Evolutionary conservation across 1,140 invertebrate species (phyloP), one percentile per base, ranked within the genome.

Genomic region (Leptinotarsa defecta): DNA sequence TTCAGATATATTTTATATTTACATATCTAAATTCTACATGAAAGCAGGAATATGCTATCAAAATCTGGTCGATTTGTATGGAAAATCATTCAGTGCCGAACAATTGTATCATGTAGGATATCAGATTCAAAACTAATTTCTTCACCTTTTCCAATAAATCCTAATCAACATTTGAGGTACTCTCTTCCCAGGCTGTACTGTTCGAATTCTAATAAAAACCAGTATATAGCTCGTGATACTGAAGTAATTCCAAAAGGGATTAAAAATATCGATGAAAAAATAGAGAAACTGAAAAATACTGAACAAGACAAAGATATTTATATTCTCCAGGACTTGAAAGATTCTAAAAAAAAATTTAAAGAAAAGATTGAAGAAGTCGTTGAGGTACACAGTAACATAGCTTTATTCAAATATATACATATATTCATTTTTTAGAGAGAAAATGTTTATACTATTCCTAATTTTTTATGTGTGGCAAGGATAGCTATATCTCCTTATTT

Each of bases 391-490:
- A 13, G 4, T 49, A 24, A 22, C 17, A 63, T 62, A 1, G 15
- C 8, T 65, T 22, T 22, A 15, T 34, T 65, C 15, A 19, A 65
- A 65, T 19, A n/a, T 20, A 20, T 65, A 13, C 11, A 65, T 48
- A 72, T 72, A 57, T 68, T 8, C 65, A 8, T 61, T 65, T 90
- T 90, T 81, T 85, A 92, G 90, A 92, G 89, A 83, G 96, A 98
- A 88, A 97, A 97, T 87, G 92, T 98, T 74, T 93, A 94, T 85
- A 99, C 97, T 1, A 89, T 99, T 79, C 97, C 97, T 48, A 99
- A 99, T 87, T 87, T 96, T 48, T 85, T 98, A 63, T 98, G 95
- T 84, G 86, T 95, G 13, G 88, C 91, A 48, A 88, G 97, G 81
- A 97, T 98, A 81, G 85, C 91, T 4, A 88, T 94, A 69, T 94